Evolutionary conservation across 1,140 invertebrate genomes (phyloP), one percentile per base, ranked within the genome.

Genomic region (Drosophila varians): DNA sequence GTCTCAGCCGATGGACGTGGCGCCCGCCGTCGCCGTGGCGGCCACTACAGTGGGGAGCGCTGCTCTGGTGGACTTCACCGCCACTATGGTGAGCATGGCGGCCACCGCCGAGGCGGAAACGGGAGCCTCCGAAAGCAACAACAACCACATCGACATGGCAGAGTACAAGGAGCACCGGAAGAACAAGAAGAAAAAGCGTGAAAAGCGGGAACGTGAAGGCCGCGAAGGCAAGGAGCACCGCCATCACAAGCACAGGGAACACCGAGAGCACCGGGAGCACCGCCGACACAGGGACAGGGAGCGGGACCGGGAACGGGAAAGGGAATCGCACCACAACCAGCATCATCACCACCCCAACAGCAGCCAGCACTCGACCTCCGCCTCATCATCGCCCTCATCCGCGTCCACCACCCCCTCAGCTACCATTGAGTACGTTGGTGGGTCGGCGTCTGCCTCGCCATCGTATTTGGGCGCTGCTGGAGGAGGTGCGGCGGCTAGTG

Each of bases 161-260:
- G 88, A 87, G 9, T 91, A 91, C 52, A 90, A 91, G 65, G 90
- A 90, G 48, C 84, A 90, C 47, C 88, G 87, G 34, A 91, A 91
- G 45, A 89, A 89, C 46, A 91, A 91, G 56, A 91, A 91, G 57
- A 91, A 91, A 64, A 91, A 91, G 42, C 87, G 90, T 12, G 90
- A 91, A 43, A 91, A 91, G 55, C 73, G 89, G 42, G 89, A 90
- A 12, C 47, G 62, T 56, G 90, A 90, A 61, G 90, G 84, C 23
- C 52, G 55, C 70, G 89, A 90, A 55, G 88, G 89, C 48, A 86
- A 89, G 51, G 83, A 90, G 53, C 78, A 89, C 62, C 84, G 89
- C 47, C 78, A 86, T 48, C 78, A 83, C 47, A 79, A 71, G 38
- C 66, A 74, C 54, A 40, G 75, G 18, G 74, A 76, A 31, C 28